These are phyloP conservation scores for Porites cylindrica DNA, from an alignment of 92 coral and sea anemone genomes.

Conservation along the genomic window DNA sequence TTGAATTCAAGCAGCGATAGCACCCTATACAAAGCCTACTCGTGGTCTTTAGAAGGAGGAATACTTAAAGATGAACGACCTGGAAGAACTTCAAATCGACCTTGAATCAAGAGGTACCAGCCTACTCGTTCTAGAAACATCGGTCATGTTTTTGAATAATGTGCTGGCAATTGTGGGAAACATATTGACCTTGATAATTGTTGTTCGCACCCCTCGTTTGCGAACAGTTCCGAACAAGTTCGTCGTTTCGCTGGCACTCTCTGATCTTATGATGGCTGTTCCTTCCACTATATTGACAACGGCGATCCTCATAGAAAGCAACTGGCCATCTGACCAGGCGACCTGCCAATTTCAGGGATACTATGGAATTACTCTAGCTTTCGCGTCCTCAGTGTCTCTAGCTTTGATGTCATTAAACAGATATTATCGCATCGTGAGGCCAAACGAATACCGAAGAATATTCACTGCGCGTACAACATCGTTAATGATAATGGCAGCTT, in stretches of 20 bases:
- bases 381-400: conserved; percentile 24
- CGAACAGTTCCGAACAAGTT: conserved; percentile 47
- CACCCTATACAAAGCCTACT: not conserved
- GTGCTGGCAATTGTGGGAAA: conserved; percentile 32
- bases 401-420: conserved; percentile 44
- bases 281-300: conserved; percentile 7
- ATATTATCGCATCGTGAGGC: conserved; percentile 43
- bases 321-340: conserved; percentile 35
- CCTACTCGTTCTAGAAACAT: conserved; percentile 4
- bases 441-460: conserved; percentile 21
- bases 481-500: conserved; percentile 18
- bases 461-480: conserved; percentile 7
- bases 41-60: not conserved
- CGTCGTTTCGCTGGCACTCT: conserved; percentile 41
- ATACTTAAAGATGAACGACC: conserved; percentile 24
- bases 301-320: conserved; percentile 1
- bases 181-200: conserved; percentile 33
- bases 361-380: conserved; percentile 34
- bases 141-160: conserved; percentile 33
- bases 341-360: conserved; percentile 45
- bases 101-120: not conserved
- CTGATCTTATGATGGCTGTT: conserved; percentile 41
- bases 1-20: too few relatives aligned
- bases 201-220: conserved; percentile 12
- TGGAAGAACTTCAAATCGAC: conserved; percentile 14